These are phyloP conservation scores for Takifugu ocellatus DNA, from an alignment of 2,797 vertebrate genomes.

Conservation along the genomic window DNA sequence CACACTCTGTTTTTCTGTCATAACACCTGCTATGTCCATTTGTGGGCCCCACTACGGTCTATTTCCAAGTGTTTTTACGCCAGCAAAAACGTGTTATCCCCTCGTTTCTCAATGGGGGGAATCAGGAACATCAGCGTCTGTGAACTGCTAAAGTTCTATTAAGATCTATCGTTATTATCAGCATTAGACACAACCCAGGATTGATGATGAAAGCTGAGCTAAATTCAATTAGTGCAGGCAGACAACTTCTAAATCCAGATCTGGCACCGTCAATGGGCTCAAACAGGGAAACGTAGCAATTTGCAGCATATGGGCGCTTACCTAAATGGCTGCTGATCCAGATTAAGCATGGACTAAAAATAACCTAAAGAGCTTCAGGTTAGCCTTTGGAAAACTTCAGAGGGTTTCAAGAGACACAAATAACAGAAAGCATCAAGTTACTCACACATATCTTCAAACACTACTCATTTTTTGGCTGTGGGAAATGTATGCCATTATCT, in stretches of 20 bases:
- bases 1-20: constrained; percentile 32
- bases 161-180: too few relatives aligned
- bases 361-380: not conserved
- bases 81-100: constrained; percentile 31
- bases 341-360: not conserved
- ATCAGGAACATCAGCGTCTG: constrained; percentile 24
- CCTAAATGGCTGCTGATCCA: constrained; percentile 5
- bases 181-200: too few relatives aligned
- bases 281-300: too few relatives aligned
- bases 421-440: constrained; percentile 7
- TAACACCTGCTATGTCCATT: constrained; percentile 52
- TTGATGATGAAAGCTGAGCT: too few relatives aligned
- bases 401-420: constrained; percentile 2
- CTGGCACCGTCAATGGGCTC: too few relatives aligned
- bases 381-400: not conserved
- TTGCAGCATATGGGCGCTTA: too few relatives aligned
- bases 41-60: constrained; percentile 18
- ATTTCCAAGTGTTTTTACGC: constrained; percentile 15
- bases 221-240: too few relatives aligned
- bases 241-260: too few relatives aligned
- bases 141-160: constrained; percentile 21
- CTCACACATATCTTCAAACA: constrained; percentile 31
- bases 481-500: constrained; percentile 29
- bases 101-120: constrained; percentile 8
- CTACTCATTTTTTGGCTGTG: constrained; percentile 32